phyloP scores from a whole-genome alignment of 2,888 invertebrate genomes.

The Trissolcus japonicus region DNA sequence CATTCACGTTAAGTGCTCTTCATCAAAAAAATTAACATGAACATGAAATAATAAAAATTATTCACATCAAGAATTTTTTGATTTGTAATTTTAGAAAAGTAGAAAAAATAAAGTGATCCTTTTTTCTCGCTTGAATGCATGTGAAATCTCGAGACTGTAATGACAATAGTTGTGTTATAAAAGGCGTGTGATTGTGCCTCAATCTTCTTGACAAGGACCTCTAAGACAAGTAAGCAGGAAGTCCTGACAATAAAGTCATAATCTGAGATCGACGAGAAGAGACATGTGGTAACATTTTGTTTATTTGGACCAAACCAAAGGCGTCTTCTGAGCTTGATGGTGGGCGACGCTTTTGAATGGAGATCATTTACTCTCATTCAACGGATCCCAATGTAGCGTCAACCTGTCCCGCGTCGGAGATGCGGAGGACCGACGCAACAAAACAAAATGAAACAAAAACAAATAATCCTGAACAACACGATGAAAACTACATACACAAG shows the following conservation, averaged over 20 bases:
- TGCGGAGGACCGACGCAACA: slow-evolving; percentile 51
- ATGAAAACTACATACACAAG: not conserved
- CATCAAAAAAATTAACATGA: no score
- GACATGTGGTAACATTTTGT: slow-evolving; percentile 61
- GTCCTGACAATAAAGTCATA: slow-evolving; percentile 35
- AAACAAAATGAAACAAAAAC: slow-evolving; percentile 22
- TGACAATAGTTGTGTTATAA: not conserved
- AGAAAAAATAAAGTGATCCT: no score
- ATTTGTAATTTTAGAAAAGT: no score
- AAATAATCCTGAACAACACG: slow-evolving; percentile 10
- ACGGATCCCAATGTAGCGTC: slow-evolving; percentile 64
- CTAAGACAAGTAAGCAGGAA: slow-evolving; percentile 39
- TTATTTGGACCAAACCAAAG: slow-evolving; percentile 56
- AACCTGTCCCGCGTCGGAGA: slow-evolving; percentile 66
- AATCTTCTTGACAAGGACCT: slow-evolving; percentile 16
- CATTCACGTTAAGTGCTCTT: no score
- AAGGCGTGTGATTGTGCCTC: slow-evolving; percentile 20
- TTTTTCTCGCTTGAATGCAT: no score
- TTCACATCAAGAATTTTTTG: no score
- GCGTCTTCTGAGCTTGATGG: slow-evolving; percentile 65
- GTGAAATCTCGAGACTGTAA: no score
- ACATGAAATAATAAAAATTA: no score
- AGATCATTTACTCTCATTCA: slow-evolving; percentile 74
- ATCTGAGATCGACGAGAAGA: slow-evolving; percentile 46
- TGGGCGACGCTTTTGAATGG: slow-evolving; percentile 72